Evolutionary conservation across 2,113 vertebrate species (phyloP), one percentile per base, ranked within the genome.

Genomic region (Lethenteron reissneri): DNA sequence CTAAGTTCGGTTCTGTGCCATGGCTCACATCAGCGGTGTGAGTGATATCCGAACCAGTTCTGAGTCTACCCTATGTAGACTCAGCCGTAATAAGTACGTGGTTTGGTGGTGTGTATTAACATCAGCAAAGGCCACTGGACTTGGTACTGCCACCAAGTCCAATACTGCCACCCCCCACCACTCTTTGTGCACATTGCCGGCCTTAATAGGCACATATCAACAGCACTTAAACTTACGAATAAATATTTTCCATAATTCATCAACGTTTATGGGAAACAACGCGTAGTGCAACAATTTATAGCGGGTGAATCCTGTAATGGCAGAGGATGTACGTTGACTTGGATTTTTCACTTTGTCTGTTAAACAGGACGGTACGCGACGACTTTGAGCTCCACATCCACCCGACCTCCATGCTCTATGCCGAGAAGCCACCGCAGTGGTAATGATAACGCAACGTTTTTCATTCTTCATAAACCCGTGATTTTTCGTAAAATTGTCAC

Each of bases 371-470:
- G 25, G 85, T 97, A 79, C 84, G 90, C 72, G 94, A 99, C 3
- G 92, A 95, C 60, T 86, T 92, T 1, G 94, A 97, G 70, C 85
- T 99, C 14, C 84, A 91, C 70, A 96, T 97, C 75, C 94, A 99
- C 75, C 92, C 94, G 2, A 88, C 84, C 9, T 96, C 92, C 0
- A 91, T 97, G 72, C 77, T 99, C 21, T 97, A 85, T 7, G 87
- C 84, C 10, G 94, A 99, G 81, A 99, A 92, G 75, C 90, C 92
- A 7, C 89, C 92, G 56, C 91, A 92, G 78, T 99, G 92, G 94
- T 99, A 73, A 82, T 85, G 76, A 64, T 72, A 17, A 72, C 58
- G 56, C 71, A n/a, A 64, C 15, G 25, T 2, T 11, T 60, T 59
- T 59, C 11, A 21, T 21, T 2, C 9, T 68, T 68, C 64, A 17